A percentile compares a stretch with the other conserved stretches of the same genome.
These are phyloP conservation scores for Liasis olivaceus DNA, from an alignment of 2,797 vertebrate genomes.

Conservation along the genomic window DNA sequence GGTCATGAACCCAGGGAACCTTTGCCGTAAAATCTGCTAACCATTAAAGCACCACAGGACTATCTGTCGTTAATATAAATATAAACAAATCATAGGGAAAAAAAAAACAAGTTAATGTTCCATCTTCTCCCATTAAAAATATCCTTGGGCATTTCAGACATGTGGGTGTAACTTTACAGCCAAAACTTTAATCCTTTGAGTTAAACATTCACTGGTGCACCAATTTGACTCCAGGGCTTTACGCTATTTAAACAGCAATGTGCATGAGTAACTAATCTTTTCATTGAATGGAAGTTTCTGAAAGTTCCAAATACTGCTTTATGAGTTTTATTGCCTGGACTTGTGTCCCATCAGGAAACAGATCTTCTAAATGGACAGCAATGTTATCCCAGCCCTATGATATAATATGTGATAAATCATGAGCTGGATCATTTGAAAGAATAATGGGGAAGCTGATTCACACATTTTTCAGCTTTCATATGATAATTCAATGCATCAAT, in stretches of 20 bases:
- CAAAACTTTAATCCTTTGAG: not conserved
- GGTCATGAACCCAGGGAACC: not conserved
- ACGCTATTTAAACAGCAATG: not conserved
- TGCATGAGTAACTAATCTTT: not conserved
- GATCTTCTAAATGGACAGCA: not conserved
- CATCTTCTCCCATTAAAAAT: not conserved
- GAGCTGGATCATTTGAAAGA: not conserved
- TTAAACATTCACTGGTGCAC: not conserved
- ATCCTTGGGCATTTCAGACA: not conserved
- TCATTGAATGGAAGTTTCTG: not conserved
- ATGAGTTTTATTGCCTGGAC: not conserved
- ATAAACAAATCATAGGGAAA: not conserved
- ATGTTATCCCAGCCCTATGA: not conserved
- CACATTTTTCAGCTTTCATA: not conserved
- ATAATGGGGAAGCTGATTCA: too few relatives aligned
- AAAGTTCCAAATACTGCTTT: not conserved
- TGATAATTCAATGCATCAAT: too few relatives aligned
- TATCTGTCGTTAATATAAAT: not conserved
- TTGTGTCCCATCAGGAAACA: not conserved
- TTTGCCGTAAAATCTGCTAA: not conserved
- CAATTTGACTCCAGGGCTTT: not conserved
- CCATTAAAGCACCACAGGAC: not conserved
- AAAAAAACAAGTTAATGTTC: not conserved
- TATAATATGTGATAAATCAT: too few relatives aligned
- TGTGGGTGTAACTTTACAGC: not conserved